phyloP scores from a whole-genome alignment of 2,888 invertebrate species.

The Candidula unifasciata region DNA sequence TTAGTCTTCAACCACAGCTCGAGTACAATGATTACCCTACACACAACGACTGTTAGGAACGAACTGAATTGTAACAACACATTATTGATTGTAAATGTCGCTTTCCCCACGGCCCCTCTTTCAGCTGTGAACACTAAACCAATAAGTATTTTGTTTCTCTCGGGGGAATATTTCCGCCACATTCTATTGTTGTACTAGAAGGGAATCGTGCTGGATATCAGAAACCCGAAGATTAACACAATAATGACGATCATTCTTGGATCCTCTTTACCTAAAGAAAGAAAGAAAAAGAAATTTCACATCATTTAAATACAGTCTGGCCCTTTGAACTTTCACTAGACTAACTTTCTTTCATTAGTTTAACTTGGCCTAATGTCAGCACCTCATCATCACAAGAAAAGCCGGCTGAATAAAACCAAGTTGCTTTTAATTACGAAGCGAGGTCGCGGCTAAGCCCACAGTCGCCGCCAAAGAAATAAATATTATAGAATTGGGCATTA shows the following conservation, averaged over 20 bases:
- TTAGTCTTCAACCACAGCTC: background rate
- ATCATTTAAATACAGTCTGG: no score
- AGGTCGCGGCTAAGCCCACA: no score
- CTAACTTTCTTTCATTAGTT: no score
- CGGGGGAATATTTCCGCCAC: background rate
- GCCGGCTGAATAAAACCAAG: no score
- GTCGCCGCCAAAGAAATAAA: no score
- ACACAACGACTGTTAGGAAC: background rate
- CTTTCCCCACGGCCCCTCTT: background rate
- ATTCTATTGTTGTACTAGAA: constrained; percentile 9
- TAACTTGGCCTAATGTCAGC: no score
- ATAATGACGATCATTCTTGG: background rate
- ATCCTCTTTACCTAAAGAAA: constrained; percentile 12
- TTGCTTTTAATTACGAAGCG: no score
- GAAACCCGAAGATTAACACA: background rate
- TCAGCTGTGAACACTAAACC: constrained; percentile 15
- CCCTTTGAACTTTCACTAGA: no score
- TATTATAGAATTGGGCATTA: no score
- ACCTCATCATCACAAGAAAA: no score
- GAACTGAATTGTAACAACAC: background rate
- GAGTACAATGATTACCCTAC: background rate
- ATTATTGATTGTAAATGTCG: constrained; percentile 3
- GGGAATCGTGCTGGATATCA: background rate
- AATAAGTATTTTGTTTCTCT: background rate
- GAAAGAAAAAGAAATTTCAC: no score